Conservation (phyloP, 2,888 invertebrate genomes). For the Phytoseiulus persimilis region DNA sequence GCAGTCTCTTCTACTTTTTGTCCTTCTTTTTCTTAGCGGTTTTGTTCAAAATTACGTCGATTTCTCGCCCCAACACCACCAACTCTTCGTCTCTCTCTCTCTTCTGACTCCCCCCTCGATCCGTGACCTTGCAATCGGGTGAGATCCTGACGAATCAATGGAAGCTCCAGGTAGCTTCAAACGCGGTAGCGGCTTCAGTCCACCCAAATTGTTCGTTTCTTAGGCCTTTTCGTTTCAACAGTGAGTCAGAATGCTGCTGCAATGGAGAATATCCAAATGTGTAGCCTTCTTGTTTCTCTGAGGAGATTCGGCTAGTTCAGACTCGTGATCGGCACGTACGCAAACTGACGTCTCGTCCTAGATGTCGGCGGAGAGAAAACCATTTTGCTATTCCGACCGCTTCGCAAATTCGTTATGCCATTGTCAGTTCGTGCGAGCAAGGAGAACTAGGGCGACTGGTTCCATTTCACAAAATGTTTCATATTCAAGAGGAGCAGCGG, state of each 20-base stretch:
- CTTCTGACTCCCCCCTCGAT: too few relatives aligned
- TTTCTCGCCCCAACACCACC: too few relatives aligned
- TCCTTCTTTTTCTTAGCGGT: too few relatives aligned
- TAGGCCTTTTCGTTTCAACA: too few relatives aligned
- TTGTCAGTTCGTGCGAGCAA: background rate
- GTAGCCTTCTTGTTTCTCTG: background rate
- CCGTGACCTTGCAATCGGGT: too few relatives aligned
- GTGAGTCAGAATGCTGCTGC: too few relatives aligned
- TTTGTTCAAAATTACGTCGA: too few relatives aligned
- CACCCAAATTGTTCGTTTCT: too few relatives aligned
- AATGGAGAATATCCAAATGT: background rate
- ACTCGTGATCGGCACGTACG: background rate
- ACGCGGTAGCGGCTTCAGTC: too few relatives aligned
- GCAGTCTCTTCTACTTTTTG: background rate
- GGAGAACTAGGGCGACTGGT: background rate
- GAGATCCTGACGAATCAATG: too few relatives aligned
- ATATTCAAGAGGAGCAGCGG: slow-evolving; percentile 29
- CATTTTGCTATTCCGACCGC: background rate
- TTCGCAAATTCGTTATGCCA: background rate
- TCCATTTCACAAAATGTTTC: slow-evolving; percentile 38
- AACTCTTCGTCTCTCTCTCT: too few relatives aligned
- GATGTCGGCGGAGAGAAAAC: background rate
- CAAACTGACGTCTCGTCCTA: background rate
- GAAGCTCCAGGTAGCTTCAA: too few relatives aligned
- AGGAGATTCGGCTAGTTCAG: background rate